Evolutionary conservation across 2,797 vertebrate species (phyloP).

Genomic region (Phrynocephalus guinanensis): DNA sequence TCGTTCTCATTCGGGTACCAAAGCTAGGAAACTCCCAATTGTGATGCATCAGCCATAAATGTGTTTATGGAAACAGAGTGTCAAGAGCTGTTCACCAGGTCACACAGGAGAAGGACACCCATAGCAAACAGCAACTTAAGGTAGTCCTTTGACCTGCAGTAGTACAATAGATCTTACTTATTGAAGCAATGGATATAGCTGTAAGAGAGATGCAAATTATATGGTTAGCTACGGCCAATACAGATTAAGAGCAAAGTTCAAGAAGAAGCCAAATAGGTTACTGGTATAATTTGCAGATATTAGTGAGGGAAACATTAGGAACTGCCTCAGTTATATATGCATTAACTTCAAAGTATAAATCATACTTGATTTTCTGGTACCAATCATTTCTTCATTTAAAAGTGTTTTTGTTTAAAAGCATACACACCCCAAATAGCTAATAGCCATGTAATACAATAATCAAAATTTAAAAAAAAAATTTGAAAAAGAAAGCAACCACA

Average conservation of each 20-base stretch:
- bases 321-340: not conserved
- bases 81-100: conserved; percentile 16
- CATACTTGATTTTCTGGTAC: not conserved
- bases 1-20: conserved; percentile 9
- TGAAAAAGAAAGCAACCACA: not conserved
- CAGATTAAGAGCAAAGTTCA: not conserved
- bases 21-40: conserved; percentile 45
- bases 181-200: conserved; percentile 20
- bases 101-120: conserved; percentile 25
- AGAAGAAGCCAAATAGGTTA: not conserved
- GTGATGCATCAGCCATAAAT: conserved; percentile 40
- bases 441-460: not conserved
- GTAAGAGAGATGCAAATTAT: conserved; percentile 22
- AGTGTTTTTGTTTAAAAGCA: not conserved
- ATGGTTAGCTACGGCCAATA: conserved; percentile 15
- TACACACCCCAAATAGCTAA: not conserved
- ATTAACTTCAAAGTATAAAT: conserved; percentile 3
- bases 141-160: conserved; percentile 28
- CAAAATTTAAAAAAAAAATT: not conserved
- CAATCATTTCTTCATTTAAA: not conserved
- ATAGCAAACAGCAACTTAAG: conserved; percentile 35
- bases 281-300: not conserved
- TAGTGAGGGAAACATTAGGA: not conserved
- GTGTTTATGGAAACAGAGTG: conserved; percentile 38
- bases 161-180: conserved; percentile 44